These are phyloP conservation scores for Drosophila birchii DNA, from an alignment of 2,888 invertebrate genomes.

Conservation along the genomic window DNA sequence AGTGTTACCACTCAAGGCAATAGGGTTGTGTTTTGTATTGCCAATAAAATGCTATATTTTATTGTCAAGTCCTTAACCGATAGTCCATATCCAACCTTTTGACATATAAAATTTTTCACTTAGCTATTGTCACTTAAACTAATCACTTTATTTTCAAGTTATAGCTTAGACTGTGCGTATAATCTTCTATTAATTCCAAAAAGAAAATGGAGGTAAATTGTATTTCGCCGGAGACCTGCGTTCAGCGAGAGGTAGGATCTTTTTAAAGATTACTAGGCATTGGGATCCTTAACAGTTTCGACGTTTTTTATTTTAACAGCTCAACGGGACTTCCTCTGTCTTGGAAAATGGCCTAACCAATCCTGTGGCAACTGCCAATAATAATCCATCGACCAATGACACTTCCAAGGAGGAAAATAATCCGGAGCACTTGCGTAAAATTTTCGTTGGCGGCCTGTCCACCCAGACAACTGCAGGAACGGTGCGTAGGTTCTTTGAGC, in stretches of 20 bases:
- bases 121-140: conserved; percentile 49
- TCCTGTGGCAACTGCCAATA: background rate
- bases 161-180: conserved; percentile 22
- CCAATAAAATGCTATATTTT: background rate
- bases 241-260: conserved; percentile 51
- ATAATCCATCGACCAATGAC: background rate
- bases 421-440: conserved; percentile 80
- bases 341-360: background rate
- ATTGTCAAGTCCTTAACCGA: conserved; percentile 7
- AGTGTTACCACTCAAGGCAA: conserved; percentile 1
- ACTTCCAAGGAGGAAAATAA: conserved; percentile 1
- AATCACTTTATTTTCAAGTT: conserved; percentile 44
- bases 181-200: conserved; percentile 44
- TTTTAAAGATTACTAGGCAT: background rate
- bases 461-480: conserved; percentile 75
- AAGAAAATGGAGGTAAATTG: conserved; percentile 62
- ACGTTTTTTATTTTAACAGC: conserved; percentile 8
- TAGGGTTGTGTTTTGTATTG: background rate
- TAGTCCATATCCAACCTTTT: conserved; percentile 22
- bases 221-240: conserved; percentile 31
- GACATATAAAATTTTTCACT: conserved; percentile 53
- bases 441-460: conserved; percentile 82
- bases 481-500: conserved; percentile 72
- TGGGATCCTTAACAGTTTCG: background rate
- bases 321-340: conserved; percentile 17